These are phyloP conservation scores for Fabriciana adippe DNA, from an alignment of 2,888 invertebrate species.

Conservation along the genomic window DNA sequence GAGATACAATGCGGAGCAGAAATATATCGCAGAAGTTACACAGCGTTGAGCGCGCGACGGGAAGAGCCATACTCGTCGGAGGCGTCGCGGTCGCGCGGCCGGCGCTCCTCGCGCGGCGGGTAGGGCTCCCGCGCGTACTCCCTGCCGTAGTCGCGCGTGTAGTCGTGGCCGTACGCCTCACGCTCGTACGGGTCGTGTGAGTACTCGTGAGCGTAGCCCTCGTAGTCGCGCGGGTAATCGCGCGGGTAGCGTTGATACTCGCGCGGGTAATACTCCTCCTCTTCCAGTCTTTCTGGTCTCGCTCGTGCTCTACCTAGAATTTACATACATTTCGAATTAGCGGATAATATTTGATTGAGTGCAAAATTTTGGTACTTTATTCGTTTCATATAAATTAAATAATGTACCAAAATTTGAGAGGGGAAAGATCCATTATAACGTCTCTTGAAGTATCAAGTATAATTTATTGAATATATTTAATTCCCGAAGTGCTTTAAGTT, in stretches of 20 bases:
- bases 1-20: slow-evolving; percentile 34
- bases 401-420: slow-evolving; percentile 2
- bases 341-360: neutral
- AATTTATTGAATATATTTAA: too few relatives aligned
- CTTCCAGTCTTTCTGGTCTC: slow-evolving; percentile 82
- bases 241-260: slow-evolving; percentile 52
- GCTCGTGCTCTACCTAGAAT: slow-evolving; percentile 70
- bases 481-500: too few relatives aligned
- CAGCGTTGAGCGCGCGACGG: slow-evolving; percentile 88
- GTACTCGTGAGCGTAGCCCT: slow-evolving; percentile 61
- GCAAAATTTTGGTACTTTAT: neutral
- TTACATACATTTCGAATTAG: slow-evolving; percentile 7
- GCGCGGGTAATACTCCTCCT: slow-evolving; percentile 73
- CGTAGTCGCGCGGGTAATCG: slow-evolving; percentile 52
- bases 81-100: slow-evolving; percentile 68
- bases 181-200: slow-evolving; percentile 61
- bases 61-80: slow-evolving; percentile 84
- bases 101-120: slow-evolving; percentile 71
- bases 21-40: slow-evolving; percentile 73
- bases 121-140: slow-evolving; percentile 78
- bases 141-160: slow-evolving; percentile 67
- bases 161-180: slow-evolving; percentile 65
- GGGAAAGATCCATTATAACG: slow-evolving; percentile 1
- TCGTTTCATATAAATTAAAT: neutral
- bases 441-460: neutral